Evolutionary conservation across 2,113 vertebrate genomes (phyloP), one percentile per base, ranked within the genome.

Genomic region (Notiomystis cincta): DNA sequence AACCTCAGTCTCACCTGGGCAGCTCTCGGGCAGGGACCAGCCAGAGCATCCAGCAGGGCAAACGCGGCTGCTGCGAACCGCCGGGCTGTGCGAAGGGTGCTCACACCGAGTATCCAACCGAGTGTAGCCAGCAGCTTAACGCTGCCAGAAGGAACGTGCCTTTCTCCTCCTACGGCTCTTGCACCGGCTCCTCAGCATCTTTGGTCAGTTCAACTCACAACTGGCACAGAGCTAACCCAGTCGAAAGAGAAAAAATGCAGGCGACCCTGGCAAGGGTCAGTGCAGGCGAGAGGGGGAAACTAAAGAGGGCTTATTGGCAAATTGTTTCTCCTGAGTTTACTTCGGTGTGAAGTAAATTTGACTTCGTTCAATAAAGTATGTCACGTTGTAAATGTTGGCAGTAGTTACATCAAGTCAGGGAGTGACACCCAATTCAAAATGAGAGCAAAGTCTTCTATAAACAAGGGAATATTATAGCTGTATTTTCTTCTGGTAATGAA

Each of bases 61-160:
- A 20, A 15, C 1, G 7, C 2, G 1, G 71, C 71, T 18, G 13
- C 2, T 11, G 0, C 0, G 40, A n/a, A 19, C 20, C 24, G 4
- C 11, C 1, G 1, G 9, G 6, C 10, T 37, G 35, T 8, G 1
- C 13, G 10, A 40, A 21, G 30, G 44, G 10, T 14, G 7, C 18
- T 45, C 20, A 11, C 35, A 2, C 3, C n/a, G n/a, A n/a, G 0
- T 18, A 6, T 5, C 3, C 1, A 11, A 7, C 33, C 35, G 10
- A 23, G 22, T 2, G 13, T 35, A 11, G 19, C 75, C 38, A 17
- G 15, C 13, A 31, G 5, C 23, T 31, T 50, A 15, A 2, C 17
- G 0, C 15, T 10, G 28, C 58, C 62, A 1, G 6, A 30, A 48
- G 24, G 45, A 81, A 13, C 28, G 2, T 1, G 22, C 14, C 28